Evolutionary conservation across 2,888 invertebrate species (phyloP).

Genomic region (Stenodema calcarata): DNA sequence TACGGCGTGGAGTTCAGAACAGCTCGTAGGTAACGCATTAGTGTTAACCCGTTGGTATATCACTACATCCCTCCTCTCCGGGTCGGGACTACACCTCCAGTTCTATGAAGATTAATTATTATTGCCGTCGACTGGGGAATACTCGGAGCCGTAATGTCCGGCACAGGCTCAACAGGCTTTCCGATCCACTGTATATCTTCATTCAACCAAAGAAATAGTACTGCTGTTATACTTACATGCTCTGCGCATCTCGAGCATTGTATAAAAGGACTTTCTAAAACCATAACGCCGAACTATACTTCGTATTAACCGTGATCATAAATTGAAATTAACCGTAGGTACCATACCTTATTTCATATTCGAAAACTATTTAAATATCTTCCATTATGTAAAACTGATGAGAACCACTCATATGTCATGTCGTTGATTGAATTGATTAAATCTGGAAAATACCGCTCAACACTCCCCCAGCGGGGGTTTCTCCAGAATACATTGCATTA

Average conservation of each 20-base stretch:
- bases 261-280: too few relatives aligned
- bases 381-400: too few relatives aligned
- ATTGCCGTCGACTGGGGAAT: neutral
- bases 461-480: too few relatives aligned
- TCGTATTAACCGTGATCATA: too few relatives aligned
- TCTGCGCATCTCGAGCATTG: neutral
- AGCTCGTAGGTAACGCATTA: neutral
- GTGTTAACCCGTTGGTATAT: neutral
- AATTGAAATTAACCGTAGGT: too few relatives aligned
- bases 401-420: too few relatives aligned
- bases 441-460: too few relatives aligned
- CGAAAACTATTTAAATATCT: too few relatives aligned
- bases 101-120: neutral
- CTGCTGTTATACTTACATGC: neutral
- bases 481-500: too few relatives aligned
- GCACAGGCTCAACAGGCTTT: neutral
- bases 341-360: too few relatives aligned
- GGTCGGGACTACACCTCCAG: neutral
- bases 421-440: too few relatives aligned
- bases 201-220: neutral
- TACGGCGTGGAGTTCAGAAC: neutral
- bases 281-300: too few relatives aligned
- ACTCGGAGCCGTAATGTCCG: neutral
- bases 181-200: neutral
- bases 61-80: neutral